Evolutionary conservation across 2,888 invertebrate species (phyloP).

Genomic region (Odontomyia ornata): DNA sequence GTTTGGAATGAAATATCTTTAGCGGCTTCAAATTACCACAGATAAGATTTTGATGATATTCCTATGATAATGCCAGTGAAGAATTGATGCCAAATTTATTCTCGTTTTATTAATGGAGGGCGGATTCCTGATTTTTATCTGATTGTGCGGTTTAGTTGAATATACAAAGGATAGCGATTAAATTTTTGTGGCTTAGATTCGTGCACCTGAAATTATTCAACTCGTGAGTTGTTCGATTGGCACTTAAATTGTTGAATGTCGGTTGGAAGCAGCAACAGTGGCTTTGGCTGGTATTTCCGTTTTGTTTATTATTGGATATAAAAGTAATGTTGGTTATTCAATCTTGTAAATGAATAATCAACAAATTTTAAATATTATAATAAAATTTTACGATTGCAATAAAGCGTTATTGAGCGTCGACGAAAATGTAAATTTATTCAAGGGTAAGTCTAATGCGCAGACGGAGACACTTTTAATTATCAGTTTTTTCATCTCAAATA

Average conservation of each 20-base stretch:
- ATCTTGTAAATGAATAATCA: too few species aligned
- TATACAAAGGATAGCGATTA: not conserved
- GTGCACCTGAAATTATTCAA: constrained; percentile 9
- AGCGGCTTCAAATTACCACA: not conserved
- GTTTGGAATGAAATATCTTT: not conserved
- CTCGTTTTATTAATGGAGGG: not conserved
- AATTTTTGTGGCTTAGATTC: not conserved
- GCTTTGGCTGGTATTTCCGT: constrained; percentile 4
- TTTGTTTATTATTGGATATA: not conserved
- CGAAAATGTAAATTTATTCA: too few species aligned
- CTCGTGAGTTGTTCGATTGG: not conserved
- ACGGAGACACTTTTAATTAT: too few species aligned
- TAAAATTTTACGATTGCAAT: too few species aligned
- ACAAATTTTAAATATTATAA: too few species aligned
- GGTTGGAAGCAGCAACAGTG: not conserved
- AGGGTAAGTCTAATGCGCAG: too few species aligned
- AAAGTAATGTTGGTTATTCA: too few species aligned
- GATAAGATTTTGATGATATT: not conserved
- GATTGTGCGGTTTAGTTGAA: constrained; percentile 15
- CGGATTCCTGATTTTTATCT: not conserved
- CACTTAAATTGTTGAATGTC: not conserved
- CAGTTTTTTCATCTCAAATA: too few species aligned
- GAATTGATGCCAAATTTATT: not conserved
- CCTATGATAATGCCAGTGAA: not conserved
- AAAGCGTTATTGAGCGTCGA: too few species aligned